Evolutionary conservation across 2,113 vertebrate genomes (phyloP), one percentile per base, ranked within the genome.

Genomic region (Phrynosoma blainvillii): DNA sequence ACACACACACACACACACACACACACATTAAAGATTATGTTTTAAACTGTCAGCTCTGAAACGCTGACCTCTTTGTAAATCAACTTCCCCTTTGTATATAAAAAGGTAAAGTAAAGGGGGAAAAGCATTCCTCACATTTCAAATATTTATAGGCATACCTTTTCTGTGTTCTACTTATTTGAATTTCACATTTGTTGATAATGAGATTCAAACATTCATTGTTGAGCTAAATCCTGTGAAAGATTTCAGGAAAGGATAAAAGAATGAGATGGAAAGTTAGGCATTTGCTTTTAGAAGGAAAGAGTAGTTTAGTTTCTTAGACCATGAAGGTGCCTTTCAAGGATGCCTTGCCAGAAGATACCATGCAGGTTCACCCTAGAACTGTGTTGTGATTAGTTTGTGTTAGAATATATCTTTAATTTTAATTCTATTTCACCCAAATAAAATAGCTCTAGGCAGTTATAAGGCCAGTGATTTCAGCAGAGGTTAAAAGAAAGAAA

Each of bases 121-220:
- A 66, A 85, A 93, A 88, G n/a, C 21, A 62, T 32, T 52, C 86
- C 78, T 85, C 62, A 62, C 47, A 92, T 86, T 88, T 95, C 86
- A 93, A 94, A 89, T 95, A 94, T 92, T 93, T 95, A 95, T 86
- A 89, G 87, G 27, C 1, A 1, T 82, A 77, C 13, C 9, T 75
- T 27, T 87, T 10, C 86, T 85, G 91, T 86, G 93, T 87, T 42
- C 74, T 87, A 82, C 92, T 94, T 79, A 94, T 94, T 93, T 96
- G 81, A 95, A 95, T 94, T 92, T 93, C 92, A 93, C 79, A 87
- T 85, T 92, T 84, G 88, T 91, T 95, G 92, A 87, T 88, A 91
- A 94, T 82, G 91, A 90, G 94, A 91, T 92, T 92, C 86, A 89
- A 87, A 85, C 88, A 77, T 88, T 87, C 80, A 68, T 88, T 71